These are phyloP conservation scores for Drosophila rufa DNA, from an alignment of 1,140 invertebrate species.

Conservation along the genomic window DNA sequence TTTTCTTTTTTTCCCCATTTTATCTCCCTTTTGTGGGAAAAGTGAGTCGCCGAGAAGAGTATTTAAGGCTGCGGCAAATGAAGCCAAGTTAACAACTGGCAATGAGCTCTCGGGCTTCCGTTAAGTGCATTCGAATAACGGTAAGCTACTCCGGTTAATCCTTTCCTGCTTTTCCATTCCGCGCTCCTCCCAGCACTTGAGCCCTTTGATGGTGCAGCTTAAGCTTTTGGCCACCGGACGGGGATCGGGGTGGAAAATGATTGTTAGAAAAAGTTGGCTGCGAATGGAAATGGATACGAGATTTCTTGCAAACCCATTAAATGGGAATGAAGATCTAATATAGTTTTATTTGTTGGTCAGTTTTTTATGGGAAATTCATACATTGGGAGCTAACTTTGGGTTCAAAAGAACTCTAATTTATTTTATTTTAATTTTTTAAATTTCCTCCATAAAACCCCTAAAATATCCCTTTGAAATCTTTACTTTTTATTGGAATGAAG, in stretches of 20 bases:
- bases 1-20: background rate
- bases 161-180: constrained; percentile 13
- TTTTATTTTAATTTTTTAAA: background rate
- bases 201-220: constrained; percentile 32
- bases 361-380: background rate
- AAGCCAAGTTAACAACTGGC: constrained; percentile 51
- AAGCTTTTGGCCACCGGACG: constrained; percentile 1
- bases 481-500: too few species aligned
- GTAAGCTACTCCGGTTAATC: constrained; percentile 43
- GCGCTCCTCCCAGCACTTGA: background rate
- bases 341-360: background rate
- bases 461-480: background rate
- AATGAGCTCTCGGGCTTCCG: constrained; percentile 28
- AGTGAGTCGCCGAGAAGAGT: constrained; percentile 36
- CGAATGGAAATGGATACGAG: background rate
- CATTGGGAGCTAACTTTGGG: background rate
- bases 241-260: background rate
- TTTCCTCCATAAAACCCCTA: background rate
- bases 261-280: background rate
- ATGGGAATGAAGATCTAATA: background rate
- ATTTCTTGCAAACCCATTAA: background rate
- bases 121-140: constrained; percentile 44
- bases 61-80: constrained; percentile 65
- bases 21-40: constrained; percentile 8
- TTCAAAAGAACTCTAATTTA: background rate